Evolutionary conservation across 2,113 vertebrate genomes (phyloP).

Genomic region (Eretmodus cyanostictus): DNA sequence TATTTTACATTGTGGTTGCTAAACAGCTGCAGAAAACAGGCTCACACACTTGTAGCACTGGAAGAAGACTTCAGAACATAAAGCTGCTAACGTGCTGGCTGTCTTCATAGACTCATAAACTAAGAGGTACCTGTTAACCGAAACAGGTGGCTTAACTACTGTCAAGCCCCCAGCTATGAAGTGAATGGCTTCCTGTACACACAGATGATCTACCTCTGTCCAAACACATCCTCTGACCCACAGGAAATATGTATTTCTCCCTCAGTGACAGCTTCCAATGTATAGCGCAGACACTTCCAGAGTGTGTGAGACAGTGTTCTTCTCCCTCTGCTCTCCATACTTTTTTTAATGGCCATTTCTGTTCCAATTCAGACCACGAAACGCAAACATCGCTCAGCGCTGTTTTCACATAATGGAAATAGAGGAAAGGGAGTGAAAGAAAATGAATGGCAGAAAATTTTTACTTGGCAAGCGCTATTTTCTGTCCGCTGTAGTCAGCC

Average conservation of each 20-base stretch:
- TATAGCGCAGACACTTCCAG: background rate
- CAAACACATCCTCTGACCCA: slow-evolving; percentile 5
- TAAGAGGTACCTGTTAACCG: slow-evolving; percentile 55
- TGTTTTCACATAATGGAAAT: slow-evolving; percentile 14
- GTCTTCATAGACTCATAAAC: slow-evolving; percentile 42
- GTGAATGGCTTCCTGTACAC: slow-evolving; percentile 43
- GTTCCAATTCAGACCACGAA: slow-evolving; percentile 34
- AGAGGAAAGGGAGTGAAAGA: background rate
- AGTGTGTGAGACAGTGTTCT: background rate
- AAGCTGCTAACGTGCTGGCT: background rate
- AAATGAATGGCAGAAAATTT: background rate
- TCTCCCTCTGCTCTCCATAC: background rate
- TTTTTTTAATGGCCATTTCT: slow-evolving; percentile 43
- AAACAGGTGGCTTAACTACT: slow-evolving; percentile 56
- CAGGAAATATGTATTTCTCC: slow-evolving; percentile 17
- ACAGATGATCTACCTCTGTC: background rate
- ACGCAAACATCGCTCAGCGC: slow-evolving; percentile 27
- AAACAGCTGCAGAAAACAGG: background rate
- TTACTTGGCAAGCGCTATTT: background rate
- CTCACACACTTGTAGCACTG: background rate
- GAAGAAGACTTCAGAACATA: background rate
- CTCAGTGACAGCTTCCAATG: slow-evolving; percentile 7
- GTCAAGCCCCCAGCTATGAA: slow-evolving; percentile 26
- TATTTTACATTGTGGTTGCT: background rate
- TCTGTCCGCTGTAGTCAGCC: background rate